These are phyloP conservation scores for Bufo bufo DNA, from an alignment of 2,113 vertebrate genomes.

Conservation along the genomic window DNA sequence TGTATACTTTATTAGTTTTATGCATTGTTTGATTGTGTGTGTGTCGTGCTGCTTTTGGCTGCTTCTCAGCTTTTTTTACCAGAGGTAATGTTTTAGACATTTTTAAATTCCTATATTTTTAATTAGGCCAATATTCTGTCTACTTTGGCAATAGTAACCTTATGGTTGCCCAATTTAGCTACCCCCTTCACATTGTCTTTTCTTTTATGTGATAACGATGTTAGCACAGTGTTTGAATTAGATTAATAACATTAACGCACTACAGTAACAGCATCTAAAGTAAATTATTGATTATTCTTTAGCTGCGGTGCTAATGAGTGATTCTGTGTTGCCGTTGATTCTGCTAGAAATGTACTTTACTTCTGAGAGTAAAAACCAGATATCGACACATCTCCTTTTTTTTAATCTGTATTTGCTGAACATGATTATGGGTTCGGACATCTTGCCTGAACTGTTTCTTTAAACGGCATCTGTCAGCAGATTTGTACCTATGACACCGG, in stretches of 20 bases:
- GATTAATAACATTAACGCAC: neutral
- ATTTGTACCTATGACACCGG: too few relatives aligned
- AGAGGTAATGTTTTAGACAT: neutral
- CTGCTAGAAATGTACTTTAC: neutral
- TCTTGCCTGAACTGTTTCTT: too few relatives aligned
- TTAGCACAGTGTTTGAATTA: neutral
- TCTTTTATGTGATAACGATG: neutral
- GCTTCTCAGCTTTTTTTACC: neutral
- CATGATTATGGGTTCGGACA: too few relatives aligned
- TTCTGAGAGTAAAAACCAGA: too few relatives aligned
- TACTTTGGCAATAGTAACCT: neutral
- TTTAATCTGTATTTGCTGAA: too few relatives aligned
- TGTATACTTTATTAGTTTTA: neutral
- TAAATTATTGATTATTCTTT: neutral
- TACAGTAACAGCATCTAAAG: neutral
- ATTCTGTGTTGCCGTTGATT: neutral
- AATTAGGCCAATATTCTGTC: neutral
- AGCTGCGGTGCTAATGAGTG: neutral
- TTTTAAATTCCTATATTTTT: neutral
- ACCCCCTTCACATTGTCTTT: neutral
- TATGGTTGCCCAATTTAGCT: neutral
- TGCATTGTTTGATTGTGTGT: slow-evolving; percentile 20
- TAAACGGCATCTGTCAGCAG: too few relatives aligned
- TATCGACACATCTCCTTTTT: too few relatives aligned
- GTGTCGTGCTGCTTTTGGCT: slow-evolving; percentile 12